Conservation (phyloP, 2,797 vertebrate genomes). For the Aulostomus chinensis region DNA sequence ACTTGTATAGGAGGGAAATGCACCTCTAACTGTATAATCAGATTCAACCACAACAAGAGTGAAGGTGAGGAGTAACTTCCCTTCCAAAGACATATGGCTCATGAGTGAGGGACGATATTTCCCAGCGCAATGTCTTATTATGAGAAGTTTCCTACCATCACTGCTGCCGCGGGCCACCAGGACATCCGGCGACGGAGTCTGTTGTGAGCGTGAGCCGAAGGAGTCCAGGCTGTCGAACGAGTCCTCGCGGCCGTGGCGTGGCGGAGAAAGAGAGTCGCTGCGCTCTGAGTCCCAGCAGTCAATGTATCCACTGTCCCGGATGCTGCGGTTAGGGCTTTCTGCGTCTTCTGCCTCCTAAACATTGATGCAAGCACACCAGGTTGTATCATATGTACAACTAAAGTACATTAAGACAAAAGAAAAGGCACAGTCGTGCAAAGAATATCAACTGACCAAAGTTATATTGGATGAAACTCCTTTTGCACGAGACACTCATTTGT, state of each 20-base stretch:
- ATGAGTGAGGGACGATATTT: no score
- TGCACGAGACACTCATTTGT: neutral
- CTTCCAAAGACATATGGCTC: constrained; percentile 6
- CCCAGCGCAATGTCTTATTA: no score
- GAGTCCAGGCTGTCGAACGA: constrained; percentile 99
- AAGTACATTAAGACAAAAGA: neutral
- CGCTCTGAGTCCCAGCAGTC: constrained; percentile 98
- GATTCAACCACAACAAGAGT: constrained; percentile 12
- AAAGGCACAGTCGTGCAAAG: no score
- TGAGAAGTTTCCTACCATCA: constrained; percentile 83
- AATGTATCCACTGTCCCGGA: constrained; percentile 97
- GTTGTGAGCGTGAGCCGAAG: constrained; percentile 93
- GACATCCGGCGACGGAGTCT: constrained; percentile 96
- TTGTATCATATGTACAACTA: no score
- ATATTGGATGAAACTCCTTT: neutral
- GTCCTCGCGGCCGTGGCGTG: constrained; percentile 92
- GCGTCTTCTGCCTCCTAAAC: constrained; percentile 89
- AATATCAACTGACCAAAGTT: neutral
- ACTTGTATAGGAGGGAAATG: constrained; percentile 25
- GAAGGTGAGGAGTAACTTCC: constrained; percentile 7
- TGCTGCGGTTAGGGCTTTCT: constrained; percentile 90
- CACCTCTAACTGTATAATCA: constrained; percentile 31
- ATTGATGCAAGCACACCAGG: neutral
- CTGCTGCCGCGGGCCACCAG: constrained; percentile 91
- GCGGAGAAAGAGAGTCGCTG: constrained; percentile 94